Evolutionary conservation across 2,888 invertebrate genomes (phyloP), one percentile per base, ranked within the genome.

Genomic region (Phaedon cochleariae): DNA sequence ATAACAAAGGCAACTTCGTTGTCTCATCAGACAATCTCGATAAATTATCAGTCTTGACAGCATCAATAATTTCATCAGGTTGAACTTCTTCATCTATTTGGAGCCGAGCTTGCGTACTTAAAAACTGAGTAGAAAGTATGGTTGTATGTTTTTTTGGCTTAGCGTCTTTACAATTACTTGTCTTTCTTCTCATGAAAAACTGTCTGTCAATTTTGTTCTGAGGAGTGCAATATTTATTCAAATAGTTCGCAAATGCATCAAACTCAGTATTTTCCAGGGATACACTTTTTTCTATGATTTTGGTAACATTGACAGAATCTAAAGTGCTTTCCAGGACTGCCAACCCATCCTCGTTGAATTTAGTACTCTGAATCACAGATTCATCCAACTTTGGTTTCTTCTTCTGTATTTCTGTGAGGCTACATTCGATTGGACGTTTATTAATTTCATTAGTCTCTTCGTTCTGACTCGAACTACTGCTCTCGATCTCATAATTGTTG

Each of bases 71-170:
- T 63, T 62, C 59, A 68, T 65, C 51, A 41, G 54, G 18, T 5
- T 62, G 21, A 12, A 66, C 48, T 10, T 64, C 68, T 17, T 57
- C 34, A 49, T 80, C 77, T 22, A 80, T 72, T 69, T 79, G 73
- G 29, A 76, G 72, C 17, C 77, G 65, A 15, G 75, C 67, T 74
- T 80, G 79, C 1, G 76, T 77, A 55, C 74, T 74, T 55, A 78
- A 78, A 59, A 80, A 71, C 61, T 80, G 79, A 1, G 62, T 53
- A 29, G 67, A 70, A 70, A 51, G 65, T n/a, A 65, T 63, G 45
- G 26, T 62, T 34, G 6, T 22, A 17, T 22, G 55, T 37, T 45
- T 59, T 41, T 18, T 67, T 46, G 29, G 2, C 45, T 59, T 41
- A 45, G 64, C 20, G 61, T 63, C 60, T 51, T 54, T 12, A 37